Conservation (phyloP, 2,113 vertebrate genomes). For the Rhizomys pruinosus region DNA sequence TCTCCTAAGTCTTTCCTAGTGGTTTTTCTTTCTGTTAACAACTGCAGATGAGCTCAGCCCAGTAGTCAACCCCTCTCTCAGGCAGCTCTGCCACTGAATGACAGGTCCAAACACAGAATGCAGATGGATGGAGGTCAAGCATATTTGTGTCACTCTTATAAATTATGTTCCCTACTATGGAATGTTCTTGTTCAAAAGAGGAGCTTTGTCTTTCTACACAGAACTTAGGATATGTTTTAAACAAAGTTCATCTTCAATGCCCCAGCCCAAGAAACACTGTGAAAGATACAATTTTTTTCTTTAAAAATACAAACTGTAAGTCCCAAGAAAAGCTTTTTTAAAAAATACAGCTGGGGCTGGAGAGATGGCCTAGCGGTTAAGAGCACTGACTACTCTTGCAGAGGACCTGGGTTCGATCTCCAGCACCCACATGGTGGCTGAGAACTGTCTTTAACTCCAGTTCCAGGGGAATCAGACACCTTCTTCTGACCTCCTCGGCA, state of each 20-base stretch:
- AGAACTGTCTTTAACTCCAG: no score
- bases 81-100: neutral
- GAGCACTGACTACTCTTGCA: no score
- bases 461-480: no score
- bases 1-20: neutral
- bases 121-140: neutral
- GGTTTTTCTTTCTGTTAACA: neutral
- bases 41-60: neutral
- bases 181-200: neutral
- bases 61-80: neutral
- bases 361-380: no score
- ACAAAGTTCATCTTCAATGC: neutral
- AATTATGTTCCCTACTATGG: neutral
- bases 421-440: no score
- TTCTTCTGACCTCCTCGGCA: no score
- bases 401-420: no score
- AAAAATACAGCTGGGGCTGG: no score
- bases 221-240: neutral
- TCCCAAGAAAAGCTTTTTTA: neutral
- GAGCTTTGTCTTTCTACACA: conserved; percentile 9
- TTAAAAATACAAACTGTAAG: conserved; percentile 18
- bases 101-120: neutral
- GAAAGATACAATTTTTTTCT: neutral
- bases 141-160: neutral
- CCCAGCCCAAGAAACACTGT: neutral